A percentile compares a stretch with the other conserved stretches of the same genome.
phyloP scores from a whole-genome alignment of 2,797 vertebrate genomes.

The Scleropages formosus region DNA sequence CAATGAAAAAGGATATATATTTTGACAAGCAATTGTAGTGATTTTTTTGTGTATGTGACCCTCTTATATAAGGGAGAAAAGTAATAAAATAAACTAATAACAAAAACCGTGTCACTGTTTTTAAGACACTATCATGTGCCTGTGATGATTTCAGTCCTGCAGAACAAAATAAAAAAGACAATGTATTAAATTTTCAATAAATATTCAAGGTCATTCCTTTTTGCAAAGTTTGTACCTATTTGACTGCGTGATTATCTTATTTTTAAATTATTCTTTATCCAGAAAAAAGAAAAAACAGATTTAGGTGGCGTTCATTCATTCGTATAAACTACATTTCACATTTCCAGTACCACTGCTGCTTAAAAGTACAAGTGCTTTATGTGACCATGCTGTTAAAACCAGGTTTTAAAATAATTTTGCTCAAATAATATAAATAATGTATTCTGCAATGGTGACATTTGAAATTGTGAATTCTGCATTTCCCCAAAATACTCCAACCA shows the following conservation, averaged over 20 bases:
- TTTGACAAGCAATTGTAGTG: no score
- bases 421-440: slow-evolving; percentile 64
- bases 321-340: background rate
- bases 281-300: background rate
- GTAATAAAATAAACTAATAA: no score
- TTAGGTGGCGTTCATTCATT: background rate
- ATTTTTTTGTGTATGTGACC: no score
- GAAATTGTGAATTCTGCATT: slow-evolving; percentile 55
- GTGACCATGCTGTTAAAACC: slow-evolving; percentile 8
- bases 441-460: slow-evolving; percentile 67
- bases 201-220: no score
- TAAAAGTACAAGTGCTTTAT: background rate
- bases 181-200: background rate
- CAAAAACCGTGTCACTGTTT: no score
- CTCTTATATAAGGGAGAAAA: no score
- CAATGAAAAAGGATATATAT: no score
- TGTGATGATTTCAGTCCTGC: no score
- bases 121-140: no score
- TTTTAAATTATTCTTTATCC: background rate
- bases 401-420: slow-evolving; percentile 39
- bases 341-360: background rate
- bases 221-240: background rate
- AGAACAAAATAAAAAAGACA: background rate
- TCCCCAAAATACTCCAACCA: slow-evolving; percentile 57
- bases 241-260: no score